Conservation (phyloP, 2,113 vertebrate genomes). For the Octodon degus region DNA sequence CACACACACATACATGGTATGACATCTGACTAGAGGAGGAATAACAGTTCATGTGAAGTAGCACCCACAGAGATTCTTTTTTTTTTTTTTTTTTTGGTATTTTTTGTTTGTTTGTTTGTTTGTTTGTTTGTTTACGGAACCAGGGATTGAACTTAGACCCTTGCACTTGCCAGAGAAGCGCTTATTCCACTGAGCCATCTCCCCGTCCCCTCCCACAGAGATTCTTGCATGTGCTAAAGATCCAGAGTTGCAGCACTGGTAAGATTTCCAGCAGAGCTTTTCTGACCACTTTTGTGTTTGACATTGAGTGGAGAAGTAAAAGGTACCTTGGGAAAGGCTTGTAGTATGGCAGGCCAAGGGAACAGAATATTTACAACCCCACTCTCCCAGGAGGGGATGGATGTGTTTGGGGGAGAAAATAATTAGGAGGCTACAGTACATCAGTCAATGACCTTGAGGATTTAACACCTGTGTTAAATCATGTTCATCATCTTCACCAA, state of each 20-base stretch:
- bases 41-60: background rate
- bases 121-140: too few relatives aligned
- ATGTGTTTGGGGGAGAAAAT: too few relatives aligned
- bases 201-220: too few relatives aligned
- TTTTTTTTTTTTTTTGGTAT: too few relatives aligned
- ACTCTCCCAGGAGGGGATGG: background rate
- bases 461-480: accelerated
- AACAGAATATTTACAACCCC: background rate
- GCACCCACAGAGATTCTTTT: background rate
- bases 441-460: background rate
- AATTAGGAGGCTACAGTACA: accelerated
- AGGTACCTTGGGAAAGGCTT: background rate
- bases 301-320: background rate
- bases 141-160: too few relatives aligned
- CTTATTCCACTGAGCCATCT: too few relatives aligned
- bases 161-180: too few relatives aligned
- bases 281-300: background rate
- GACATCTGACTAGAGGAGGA: background rate
- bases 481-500: background rate
- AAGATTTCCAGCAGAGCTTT: background rate
- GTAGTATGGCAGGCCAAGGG: background rate
- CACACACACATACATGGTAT: background rate
- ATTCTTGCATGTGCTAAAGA: background rate
- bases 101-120: too few relatives aligned
- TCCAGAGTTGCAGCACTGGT: background rate